These are phyloP conservation scores for Halyomorpha halys DNA, from an alignment of 1,140 invertebrate species.

Conservation along the genomic window DNA sequence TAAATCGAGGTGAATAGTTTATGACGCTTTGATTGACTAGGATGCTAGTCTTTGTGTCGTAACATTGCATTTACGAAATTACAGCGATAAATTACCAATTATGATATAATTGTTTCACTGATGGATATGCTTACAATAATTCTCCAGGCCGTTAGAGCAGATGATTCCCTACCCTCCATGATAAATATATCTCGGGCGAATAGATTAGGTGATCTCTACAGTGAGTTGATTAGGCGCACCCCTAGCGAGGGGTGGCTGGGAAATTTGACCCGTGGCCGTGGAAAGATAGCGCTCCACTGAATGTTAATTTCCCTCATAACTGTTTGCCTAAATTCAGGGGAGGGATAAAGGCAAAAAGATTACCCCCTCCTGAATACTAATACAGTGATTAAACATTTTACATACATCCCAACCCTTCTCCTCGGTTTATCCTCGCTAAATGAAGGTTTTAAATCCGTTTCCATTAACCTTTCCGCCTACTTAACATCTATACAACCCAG, in stretches of 20 bases:
- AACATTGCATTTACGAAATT: no score
- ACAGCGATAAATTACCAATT: no score
- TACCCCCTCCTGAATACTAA: constrained; percentile 11
- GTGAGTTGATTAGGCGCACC: neutral
- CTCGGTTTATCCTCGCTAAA: constrained; percentile 10
- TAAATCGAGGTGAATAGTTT: no score
- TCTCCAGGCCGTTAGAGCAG: no score
- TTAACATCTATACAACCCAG: no score
- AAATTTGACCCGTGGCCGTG: constrained; percentile 13
- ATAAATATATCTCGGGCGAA: no score
- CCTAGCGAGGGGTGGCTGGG: neutral
- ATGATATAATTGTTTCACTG: no score
- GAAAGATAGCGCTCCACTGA: neutral
- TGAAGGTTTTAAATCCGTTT: constrained; percentile 12
- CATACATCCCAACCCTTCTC: neutral
- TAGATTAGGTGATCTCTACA: neutral
- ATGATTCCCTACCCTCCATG: no score
- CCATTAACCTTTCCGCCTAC: constrained; percentile 5
- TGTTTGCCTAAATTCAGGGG: neutral
- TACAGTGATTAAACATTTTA: constrained; percentile 19
- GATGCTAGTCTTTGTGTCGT: no score
- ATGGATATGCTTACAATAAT: no score
- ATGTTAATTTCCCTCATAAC: constrained; percentile 15
- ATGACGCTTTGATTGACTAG: no score
- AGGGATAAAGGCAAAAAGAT: constrained; percentile 17